Conservation (phyloP, 2,888 invertebrate species). For the Synergus laeviventris region DNA sequence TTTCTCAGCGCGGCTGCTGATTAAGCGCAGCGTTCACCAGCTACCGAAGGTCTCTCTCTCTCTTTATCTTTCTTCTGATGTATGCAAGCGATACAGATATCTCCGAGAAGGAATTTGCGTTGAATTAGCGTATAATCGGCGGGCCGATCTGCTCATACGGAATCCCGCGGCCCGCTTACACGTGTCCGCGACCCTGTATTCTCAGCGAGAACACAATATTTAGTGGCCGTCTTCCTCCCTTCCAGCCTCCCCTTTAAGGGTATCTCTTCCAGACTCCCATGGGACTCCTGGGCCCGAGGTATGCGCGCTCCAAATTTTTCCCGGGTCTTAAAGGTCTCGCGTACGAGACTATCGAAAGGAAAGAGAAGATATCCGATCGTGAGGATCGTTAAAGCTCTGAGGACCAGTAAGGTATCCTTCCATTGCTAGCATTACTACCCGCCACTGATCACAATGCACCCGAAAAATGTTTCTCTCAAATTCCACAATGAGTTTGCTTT, state of each 20-base stretch:
- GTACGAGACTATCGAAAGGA: constrained; percentile 51
- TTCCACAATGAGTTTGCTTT: constrained; percentile 48
- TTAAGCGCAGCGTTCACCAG: constrained; percentile 56
- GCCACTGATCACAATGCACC: constrained; percentile 48
- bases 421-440: neutral
- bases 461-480: constrained; percentile 50
- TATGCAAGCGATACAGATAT: constrained; percentile 75
- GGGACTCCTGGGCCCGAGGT: constrained; percentile 51
- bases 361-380: constrained; percentile 51
- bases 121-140: constrained; percentile 76
- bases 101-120: constrained; percentile 74
- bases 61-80: constrained; percentile 62
- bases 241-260: constrained; percentile 19
- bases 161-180: constrained; percentile 74
- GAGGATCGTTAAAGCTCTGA: constrained; percentile 46
- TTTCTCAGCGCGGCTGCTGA: constrained; percentile 62
- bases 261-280: constrained; percentile 50
- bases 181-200: constrained; percentile 74
- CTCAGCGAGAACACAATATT: constrained; percentile 75
- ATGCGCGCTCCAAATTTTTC: constrained; percentile 61
- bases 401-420: neutral
- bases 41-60: constrained; percentile 39
- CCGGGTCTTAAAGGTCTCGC: constrained; percentile 49
- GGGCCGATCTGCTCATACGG: constrained; percentile 74
- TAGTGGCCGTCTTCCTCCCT: constrained; percentile 64